Conservation (phyloP, 2,113 vertebrate genomes). For the Siniperca knerii region DNA sequence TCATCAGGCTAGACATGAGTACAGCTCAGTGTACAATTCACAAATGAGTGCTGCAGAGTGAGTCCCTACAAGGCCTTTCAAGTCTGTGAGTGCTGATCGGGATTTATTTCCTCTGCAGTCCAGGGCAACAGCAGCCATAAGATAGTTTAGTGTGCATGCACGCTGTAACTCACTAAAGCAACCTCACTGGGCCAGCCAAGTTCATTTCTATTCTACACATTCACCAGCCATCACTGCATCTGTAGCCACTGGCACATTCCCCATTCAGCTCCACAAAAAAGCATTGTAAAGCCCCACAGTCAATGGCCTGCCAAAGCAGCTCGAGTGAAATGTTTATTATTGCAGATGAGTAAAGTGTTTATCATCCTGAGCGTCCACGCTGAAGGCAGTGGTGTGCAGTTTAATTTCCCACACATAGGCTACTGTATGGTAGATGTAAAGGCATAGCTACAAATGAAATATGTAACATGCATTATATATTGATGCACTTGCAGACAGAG, state of each 20-base stretch:
- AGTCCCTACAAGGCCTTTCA: background rate
- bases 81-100: conserved; percentile 15
- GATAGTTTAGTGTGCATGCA: conserved; percentile 32
- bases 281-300: conserved; percentile 40
- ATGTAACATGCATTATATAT: background rate
- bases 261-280: conserved; percentile 64
- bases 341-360: conserved; percentile 34
- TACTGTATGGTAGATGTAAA: background rate
- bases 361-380: background rate
- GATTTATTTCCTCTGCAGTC: conserved; percentile 45
- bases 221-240: conserved; percentile 51
- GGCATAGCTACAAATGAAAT: background rate
- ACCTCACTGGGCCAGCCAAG: conserved; percentile 63
- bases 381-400: background rate
- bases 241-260: conserved; percentile 72
- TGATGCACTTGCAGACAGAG: conserved; percentile 25
- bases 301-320: conserved; percentile 33
- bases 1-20: background rate
- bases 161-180: conserved; percentile 39
- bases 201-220: conserved; percentile 71
- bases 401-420: background rate
- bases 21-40: too few species aligned
- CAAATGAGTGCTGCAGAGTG: background rate
- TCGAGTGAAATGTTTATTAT: conserved; percentile 31
- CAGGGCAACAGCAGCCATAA: background rate